Percentiles rank a stretch among this genome's conserved stretches.
These are phyloP conservation scores for Pantherophis alleghaniensis DNA, from an alignment of 2,797 vertebrate genomes.

Conservation along the genomic window DNA sequence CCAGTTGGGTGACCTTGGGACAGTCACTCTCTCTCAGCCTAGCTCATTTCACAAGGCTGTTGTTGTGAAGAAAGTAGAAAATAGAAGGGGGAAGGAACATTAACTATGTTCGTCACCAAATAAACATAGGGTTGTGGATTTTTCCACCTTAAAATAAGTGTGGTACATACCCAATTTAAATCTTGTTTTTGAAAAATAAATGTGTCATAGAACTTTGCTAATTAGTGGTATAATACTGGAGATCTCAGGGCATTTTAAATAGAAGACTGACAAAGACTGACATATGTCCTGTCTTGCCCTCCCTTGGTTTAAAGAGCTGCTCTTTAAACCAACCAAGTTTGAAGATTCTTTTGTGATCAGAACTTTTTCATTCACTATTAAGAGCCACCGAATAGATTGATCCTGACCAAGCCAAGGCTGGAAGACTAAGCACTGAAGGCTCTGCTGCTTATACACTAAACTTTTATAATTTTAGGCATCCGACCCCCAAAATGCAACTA, in stretches of 20 bases:
- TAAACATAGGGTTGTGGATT: not conserved
- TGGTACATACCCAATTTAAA: not conserved
- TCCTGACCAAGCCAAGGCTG: not conserved
- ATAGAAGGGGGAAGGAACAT: not conserved
- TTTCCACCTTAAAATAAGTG: not conserved
- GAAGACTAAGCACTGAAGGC: conserved; percentile 31
- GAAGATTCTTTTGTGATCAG: not conserved
- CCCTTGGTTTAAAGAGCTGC: not conserved
- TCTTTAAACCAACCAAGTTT: not conserved
- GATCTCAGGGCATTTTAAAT: not conserved
- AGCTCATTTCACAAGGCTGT: not conserved
- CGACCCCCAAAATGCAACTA: conserved; percentile 15
- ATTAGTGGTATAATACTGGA: not conserved
- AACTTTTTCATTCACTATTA: conserved; percentile 8
- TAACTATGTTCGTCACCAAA: not conserved
- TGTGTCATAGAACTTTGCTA: not conserved
- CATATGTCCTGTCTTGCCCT: not conserved
- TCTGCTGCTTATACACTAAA: conserved; percentile 5
- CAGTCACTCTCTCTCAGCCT: not conserved
- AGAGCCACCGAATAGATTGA: not conserved
- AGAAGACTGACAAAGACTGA: not conserved
- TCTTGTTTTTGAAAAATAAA: not conserved
- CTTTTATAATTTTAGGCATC: not conserved
- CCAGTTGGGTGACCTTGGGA: not conserved
- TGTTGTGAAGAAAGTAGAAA: not conserved